phyloP scores from a whole-genome alignment of 2,888 invertebrate species.

The Gordius sp. region DNA sequence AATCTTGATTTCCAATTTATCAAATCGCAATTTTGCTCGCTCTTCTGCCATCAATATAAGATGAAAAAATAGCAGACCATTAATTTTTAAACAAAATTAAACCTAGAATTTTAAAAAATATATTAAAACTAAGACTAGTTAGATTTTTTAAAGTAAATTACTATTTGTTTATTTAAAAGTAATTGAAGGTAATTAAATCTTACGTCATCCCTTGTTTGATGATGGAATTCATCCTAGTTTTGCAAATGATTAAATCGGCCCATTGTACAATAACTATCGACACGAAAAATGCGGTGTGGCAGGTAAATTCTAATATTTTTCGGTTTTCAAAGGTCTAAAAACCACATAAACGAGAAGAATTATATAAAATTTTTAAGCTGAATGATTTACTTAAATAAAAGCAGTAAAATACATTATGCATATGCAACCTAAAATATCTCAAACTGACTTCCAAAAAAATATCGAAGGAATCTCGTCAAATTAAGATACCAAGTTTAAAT shows the following conservation, averaged over 20 bases:
- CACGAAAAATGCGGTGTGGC: constrained; percentile 29
- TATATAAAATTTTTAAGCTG: background rate
- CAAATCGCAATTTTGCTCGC: background rate
- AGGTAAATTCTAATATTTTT: constrained; percentile 28
- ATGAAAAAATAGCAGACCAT: background rate
- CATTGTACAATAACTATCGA: constrained; percentile 29
- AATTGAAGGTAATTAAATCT: constrained; percentile 19
- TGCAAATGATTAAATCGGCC: constrained; percentile 29
- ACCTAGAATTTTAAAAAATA: too few species aligned
- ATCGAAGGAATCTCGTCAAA: too few species aligned
- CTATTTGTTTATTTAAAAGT: background rate
- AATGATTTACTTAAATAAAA: too few species aligned
- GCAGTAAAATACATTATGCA: too few species aligned
- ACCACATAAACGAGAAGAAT: background rate
- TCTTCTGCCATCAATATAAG: background rate
- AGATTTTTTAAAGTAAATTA: background rate
- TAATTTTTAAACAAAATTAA: too few species aligned
- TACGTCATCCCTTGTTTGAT: constrained; percentile 31
- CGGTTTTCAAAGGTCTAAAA: constrained; percentile 27
- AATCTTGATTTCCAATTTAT: background rate
- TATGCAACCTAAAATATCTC: too few species aligned
- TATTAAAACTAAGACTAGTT: constrained; percentile 1
- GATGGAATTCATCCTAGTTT: constrained; percentile 30
- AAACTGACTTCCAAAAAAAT: too few species aligned
- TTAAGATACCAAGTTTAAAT: too few species aligned